Base-by-base conservation (phyloP, 2,888 invertebrate species). In the Patella ulyssiponensis region DNA sequence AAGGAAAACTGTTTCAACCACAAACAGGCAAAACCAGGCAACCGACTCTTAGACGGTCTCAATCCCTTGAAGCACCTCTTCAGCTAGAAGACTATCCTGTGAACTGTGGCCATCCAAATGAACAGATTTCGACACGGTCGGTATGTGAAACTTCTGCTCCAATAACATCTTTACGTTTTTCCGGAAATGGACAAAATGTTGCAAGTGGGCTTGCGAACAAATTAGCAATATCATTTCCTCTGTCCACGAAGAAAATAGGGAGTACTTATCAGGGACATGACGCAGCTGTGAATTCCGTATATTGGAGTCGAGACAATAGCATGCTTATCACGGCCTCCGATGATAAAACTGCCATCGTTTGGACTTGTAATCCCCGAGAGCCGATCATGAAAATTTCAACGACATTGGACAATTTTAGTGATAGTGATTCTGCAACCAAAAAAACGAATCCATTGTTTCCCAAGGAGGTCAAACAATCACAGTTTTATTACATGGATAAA, bases 401-500 rank as follows among this genome's bases (percentile, higher is more conserved):
- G 11, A 71, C 83, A 27, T 82, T 79, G 11, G 80, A 85, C 75
- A 89, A 87, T 71, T 75, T 83, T 74, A 80, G 81, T 33, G 83
- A 83, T 69, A 75, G 77, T 9, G 23, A 75, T 27, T 71, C 52
- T 51, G 74, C 54, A n/a, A 20, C 52, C 2, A 72, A 72, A 27
- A 72, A 64, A 44, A 76, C 15, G 0, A 88, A 88, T 80, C 82
- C 81, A 15, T 53, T 75, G 2, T 91, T 88, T 77, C 78, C 80
- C n/a, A 89, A 89, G 77, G 87, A 87, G 71, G 84, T 91, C n/a
- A 86, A 82, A 44, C 82, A 80, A 83, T 89, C 86, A 14, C 89
- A 90, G 84, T 92, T 91, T 79, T 91, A 89, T 79, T 92, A 90
- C 80, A 85, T 91, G 85, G 91, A 92, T 81, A 89, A 90, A 78